A percentile compares a stretch with the other conserved stretches of the same genome.
Conservation (phyloP, 2,113 vertebrate genomes). For the Apus apus region DNA sequence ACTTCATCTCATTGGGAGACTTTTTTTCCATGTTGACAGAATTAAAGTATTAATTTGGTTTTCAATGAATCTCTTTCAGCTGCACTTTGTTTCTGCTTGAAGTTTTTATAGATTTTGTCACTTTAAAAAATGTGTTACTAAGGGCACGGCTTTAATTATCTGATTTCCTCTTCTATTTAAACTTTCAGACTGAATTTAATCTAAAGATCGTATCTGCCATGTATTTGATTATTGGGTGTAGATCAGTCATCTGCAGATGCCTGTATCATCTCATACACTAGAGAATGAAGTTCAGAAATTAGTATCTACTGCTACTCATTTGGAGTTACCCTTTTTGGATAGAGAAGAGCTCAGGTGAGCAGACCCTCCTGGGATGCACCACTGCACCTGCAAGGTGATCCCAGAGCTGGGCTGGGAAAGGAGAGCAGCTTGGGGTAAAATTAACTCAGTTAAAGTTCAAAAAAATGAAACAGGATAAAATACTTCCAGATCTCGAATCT, state of each 20-base stretch:
- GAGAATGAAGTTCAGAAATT: background rate
- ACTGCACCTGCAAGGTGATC: background rate
- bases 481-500: background rate
- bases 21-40: conserved; percentile 41
- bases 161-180: conserved; percentile 65
- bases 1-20: conserved; percentile 34
- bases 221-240: conserved; percentile 45
- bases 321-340: background rate
- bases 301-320: background rate
- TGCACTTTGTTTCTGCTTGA: conserved; percentile 49
- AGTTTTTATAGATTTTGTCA: conserved; percentile 57
- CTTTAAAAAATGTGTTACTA: conserved; percentile 64
- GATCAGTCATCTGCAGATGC: conserved; percentile 9
- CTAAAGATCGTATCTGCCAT: conserved; percentile 22
- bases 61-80: conserved; percentile 56
- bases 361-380: background rate
- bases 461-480: background rate
- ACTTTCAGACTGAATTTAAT: conserved; percentile 41
- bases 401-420: background rate
- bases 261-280: background rate
- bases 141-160: conserved; percentile 55
- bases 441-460: background rate
- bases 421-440: background rate
- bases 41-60: conserved; percentile 71
- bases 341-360: background rate